Evolutionary conservation across 2,797 vertebrate species (phyloP).

Genomic region (Podarcis siculus): DNA sequence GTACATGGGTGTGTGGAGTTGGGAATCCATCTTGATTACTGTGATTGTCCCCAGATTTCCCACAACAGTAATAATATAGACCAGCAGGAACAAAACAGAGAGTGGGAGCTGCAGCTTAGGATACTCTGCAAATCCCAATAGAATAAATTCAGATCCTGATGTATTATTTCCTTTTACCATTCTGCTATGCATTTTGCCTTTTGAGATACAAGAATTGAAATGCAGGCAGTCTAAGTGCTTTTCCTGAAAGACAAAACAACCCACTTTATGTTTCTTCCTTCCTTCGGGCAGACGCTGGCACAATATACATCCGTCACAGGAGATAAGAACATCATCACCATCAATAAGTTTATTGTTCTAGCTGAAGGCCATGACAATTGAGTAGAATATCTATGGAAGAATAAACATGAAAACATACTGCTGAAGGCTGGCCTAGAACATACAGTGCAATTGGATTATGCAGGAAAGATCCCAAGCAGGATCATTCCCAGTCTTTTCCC

Average conservation of each 20-base stretch:
- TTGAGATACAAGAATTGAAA: not conserved
- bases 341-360: too few relatives aligned
- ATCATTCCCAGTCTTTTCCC: too few relatives aligned
- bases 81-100: constrained; percentile 29
- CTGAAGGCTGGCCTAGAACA: not conserved
- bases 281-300: not conserved
- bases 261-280: not conserved
- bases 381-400: not conserved
- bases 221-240: not conserved
- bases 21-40: not conserved
- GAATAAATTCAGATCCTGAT: not conserved
- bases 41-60: constrained; percentile 29
- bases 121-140: not conserved
- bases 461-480: not conserved
- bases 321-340: not conserved
- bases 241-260: not conserved
- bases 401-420: not conserved
- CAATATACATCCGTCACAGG: too few relatives aligned
- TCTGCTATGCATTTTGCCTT: not conserved
- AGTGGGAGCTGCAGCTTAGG: not conserved
- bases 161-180: constrained; percentile 16
- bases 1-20: constrained; percentile 40
- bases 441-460: not conserved
- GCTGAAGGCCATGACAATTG: too few relatives aligned
- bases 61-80: not conserved